Percentiles rank a stretch among this genome's conserved stretches.
Evolutionary conservation across 2,888 invertebrate species (phyloP).

Genomic region (Eupelmus urozonus): DNA sequence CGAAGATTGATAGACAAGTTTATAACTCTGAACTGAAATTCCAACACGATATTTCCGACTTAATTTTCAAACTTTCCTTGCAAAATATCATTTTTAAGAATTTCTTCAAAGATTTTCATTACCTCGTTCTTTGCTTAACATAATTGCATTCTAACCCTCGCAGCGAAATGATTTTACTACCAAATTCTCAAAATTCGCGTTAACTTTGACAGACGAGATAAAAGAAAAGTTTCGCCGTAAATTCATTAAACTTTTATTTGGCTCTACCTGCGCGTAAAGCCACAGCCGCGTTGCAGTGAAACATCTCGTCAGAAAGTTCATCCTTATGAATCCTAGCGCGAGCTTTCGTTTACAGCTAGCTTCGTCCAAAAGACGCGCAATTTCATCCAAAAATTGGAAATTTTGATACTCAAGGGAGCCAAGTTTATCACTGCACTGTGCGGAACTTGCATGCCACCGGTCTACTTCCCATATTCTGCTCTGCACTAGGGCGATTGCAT

Average conservation of each 20-base stretch:
- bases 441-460: neutral
- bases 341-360: too few relatives aligned
- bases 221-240: conserved; percentile 36
- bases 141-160: too few relatives aligned
- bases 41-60: too few relatives aligned
- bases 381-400: neutral
- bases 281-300: neutral
- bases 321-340: conserved; percentile 8
- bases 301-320: conserved; percentile 33
- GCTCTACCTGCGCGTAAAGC: neutral
- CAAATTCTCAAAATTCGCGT: neutral
- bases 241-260: conserved; percentile 40
- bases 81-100: too few relatives aligned
- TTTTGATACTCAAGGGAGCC: conserved; percentile 20
- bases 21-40: too few relatives aligned
- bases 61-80: too few relatives aligned
- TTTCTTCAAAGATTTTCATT: too few relatives aligned
- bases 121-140: too few relatives aligned
- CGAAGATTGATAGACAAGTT: too few relatives aligned
- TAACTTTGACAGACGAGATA: conserved; percentile 1
- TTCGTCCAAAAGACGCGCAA: neutral
- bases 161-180: neutral
- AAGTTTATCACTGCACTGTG: conserved; percentile 51
- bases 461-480: conserved; percentile 40
- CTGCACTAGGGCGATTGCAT: conserved; percentile 13